Evolutionary conservation across 2,888 invertebrate genomes (phyloP).

Genomic region (Pachycephus smyrnensis): DNA sequence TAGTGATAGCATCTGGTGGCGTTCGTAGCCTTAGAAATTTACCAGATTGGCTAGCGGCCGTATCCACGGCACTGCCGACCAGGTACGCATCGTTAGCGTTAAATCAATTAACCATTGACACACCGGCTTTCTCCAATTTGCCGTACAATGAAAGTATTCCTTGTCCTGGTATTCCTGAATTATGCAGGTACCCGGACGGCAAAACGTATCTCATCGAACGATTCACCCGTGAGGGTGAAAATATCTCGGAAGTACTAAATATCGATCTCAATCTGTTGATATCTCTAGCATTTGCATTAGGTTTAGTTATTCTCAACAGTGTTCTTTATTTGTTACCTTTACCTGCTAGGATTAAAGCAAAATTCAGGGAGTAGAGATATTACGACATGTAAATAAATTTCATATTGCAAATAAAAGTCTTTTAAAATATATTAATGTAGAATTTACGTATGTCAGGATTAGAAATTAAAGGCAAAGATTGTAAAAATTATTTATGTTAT

Average conservation of each 20-base stretch:
- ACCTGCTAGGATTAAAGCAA: slow-evolving; percentile 86
- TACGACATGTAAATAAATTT: slow-evolving; percentile 22
- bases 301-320: slow-evolving; percentile 85
- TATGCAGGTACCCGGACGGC: slow-evolving; percentile 79
- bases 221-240: slow-evolving; percentile 72
- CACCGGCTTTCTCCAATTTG: slow-evolving; percentile 48
- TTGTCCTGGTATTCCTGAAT: slow-evolving; percentile 64
- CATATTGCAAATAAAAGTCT: neutral
- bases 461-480: neutral
- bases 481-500: slow-evolving; percentile 1
- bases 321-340: slow-evolving; percentile 87
- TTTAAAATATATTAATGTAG: neutral
- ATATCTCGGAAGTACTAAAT: slow-evolving; percentile 73
- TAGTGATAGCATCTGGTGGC: slow-evolving; percentile 62
- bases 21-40: slow-evolving; percentile 54
- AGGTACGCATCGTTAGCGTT: slow-evolving; percentile 62
- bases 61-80: slow-evolving; percentile 57
- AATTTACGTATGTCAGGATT: neutral
- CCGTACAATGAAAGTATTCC: slow-evolving; percentile 69
- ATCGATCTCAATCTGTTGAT: slow-evolving; percentile 84
- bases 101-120: slow-evolving; percentile 59
- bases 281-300: slow-evolving; percentile 85
- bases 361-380: slow-evolving; percentile 79
- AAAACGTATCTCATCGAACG: slow-evolving; percentile 79
- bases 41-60: slow-evolving; percentile 57